Evolutionary conservation across 2,113 vertebrate genomes (phyloP).

Genomic region (Prolemur simus): DNA sequence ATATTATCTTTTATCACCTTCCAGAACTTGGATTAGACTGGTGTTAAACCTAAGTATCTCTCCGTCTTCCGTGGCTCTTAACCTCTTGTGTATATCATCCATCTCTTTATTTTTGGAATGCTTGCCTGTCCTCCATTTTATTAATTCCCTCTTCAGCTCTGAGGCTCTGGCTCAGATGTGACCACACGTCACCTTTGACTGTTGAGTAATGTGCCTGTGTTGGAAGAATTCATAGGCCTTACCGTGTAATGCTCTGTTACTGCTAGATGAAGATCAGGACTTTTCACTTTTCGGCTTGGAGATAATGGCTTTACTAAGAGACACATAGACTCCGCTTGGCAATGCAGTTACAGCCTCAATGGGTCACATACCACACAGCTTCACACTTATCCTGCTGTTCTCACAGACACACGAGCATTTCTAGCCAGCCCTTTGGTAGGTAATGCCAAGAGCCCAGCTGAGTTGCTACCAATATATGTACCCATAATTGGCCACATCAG

Average conservation of each 20-base stretch:
- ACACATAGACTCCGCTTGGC: background rate
- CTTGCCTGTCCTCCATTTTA: background rate
- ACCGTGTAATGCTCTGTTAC: too few relatives aligned
- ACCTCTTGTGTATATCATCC: background rate
- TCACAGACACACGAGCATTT: background rate
- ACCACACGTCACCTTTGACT: slow-evolving; percentile 52
- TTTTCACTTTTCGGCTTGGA: background rate
- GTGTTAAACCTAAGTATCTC: background rate
- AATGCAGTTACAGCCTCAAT: background rate
- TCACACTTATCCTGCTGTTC: background rate
- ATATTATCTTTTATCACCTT: background rate
- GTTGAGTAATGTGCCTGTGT: slow-evolving; percentile 18
- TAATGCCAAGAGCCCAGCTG: background rate
- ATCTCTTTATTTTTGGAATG: background rate
- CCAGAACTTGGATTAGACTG: background rate
- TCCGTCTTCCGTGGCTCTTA: background rate
- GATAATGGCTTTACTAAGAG: background rate
- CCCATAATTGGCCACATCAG: slow-evolving; percentile 6
- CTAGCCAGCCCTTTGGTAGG: background rate
- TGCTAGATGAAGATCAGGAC: background rate
- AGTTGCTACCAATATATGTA: background rate
- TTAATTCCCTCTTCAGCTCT: background rate
- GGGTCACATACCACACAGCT: background rate
- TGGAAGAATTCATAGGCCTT: background rate
- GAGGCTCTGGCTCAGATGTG: background rate